These are phyloP conservation scores for Anaspis maculata DNA, from an alignment of 2,888 invertebrate species.

Conservation along the genomic window DNA sequence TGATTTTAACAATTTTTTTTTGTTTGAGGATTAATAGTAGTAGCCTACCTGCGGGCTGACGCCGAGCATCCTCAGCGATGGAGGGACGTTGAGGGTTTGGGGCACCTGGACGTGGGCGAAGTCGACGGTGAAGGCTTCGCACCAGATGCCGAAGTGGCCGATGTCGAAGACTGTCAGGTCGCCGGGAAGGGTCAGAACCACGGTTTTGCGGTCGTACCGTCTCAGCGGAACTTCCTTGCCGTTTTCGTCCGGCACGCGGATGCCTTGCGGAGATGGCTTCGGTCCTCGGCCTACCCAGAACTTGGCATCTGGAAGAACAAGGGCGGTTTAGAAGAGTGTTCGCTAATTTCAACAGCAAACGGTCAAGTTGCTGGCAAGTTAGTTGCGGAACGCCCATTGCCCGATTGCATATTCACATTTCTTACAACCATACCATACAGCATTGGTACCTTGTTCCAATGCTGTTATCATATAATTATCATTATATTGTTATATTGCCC, in stretches of 20 bases:
- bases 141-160: constrained; percentile 90
- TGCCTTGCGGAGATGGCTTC: constrained; percentile 73
- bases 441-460: too few relatives aligned
- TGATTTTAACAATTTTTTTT: constrained; percentile 1
- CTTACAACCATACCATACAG: too few relatives aligned
- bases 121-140: constrained; percentile 86
- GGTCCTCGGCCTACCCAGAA: constrained; percentile 86
- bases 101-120: constrained; percentile 82
- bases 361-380: too few relatives aligned
- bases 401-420: too few relatives aligned
- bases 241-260: constrained; percentile 84
- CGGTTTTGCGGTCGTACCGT: constrained; percentile 76
- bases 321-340: too few relatives aligned
- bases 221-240: constrained; percentile 73
- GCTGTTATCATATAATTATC: too few relatives aligned
- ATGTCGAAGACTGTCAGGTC: constrained; percentile 87
- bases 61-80: constrained; percentile 87
- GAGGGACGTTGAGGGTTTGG: constrained; percentile 70
- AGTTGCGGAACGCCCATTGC: too few relatives aligned
- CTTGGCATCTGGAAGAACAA: constrained; percentile 72
- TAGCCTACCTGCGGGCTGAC: constrained; percentile 83
- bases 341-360: too few relatives aligned
- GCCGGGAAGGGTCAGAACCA: constrained; percentile 81
- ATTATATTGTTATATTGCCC: too few relatives aligned
- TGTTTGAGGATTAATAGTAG: not conserved